These are phyloP conservation scores for Drepanosiphum platanoidis DNA, from an alignment of 2,888 invertebrate genomes.

Conservation along the genomic window DNA sequence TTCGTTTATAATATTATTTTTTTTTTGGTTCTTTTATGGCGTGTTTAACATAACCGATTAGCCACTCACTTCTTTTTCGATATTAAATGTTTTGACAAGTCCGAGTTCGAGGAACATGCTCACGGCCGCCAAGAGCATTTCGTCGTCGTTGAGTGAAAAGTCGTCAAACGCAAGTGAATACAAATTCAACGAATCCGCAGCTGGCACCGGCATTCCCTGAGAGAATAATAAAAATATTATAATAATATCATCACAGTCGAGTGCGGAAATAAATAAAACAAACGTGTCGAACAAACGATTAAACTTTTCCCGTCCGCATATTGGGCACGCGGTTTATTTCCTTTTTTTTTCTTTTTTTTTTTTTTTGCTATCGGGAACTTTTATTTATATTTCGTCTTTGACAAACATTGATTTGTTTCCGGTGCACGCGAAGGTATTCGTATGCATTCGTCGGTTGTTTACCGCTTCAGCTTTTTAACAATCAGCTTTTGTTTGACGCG, in stretches of 20 bases:
- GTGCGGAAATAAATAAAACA: not conserved
- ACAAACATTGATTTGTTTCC: not conserved
- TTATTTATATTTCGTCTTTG: not conserved
- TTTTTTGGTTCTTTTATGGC: no score
- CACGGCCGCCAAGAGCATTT: constrained; percentile 70
- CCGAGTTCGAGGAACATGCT: constrained; percentile 70
- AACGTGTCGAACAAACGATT: not conserved
- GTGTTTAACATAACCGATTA: no score
- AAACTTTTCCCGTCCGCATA: not conserved
- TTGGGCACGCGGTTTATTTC: not conserved
- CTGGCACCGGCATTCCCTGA: constrained; percentile 67
- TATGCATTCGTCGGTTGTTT: not conserved
- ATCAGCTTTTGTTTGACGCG: not conserved
- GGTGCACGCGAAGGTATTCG: no score
- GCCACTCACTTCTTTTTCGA: constrained; percentile 68
- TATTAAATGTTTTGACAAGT: constrained; percentile 69
- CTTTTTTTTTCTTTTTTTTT: no score
- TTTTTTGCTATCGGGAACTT: not conserved
- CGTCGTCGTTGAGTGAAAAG: constrained; percentile 69
- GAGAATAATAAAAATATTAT: constrained; percentile 14
- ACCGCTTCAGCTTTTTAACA: not conserved
- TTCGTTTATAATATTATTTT: no score
- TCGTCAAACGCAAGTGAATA: constrained; percentile 69
- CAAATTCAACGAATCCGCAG: constrained; percentile 67
- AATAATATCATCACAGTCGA: no score